Evolutionary conservation across 2,888 invertebrate genomes (phyloP).

Genomic region (Acrobasis consociella): DNA sequence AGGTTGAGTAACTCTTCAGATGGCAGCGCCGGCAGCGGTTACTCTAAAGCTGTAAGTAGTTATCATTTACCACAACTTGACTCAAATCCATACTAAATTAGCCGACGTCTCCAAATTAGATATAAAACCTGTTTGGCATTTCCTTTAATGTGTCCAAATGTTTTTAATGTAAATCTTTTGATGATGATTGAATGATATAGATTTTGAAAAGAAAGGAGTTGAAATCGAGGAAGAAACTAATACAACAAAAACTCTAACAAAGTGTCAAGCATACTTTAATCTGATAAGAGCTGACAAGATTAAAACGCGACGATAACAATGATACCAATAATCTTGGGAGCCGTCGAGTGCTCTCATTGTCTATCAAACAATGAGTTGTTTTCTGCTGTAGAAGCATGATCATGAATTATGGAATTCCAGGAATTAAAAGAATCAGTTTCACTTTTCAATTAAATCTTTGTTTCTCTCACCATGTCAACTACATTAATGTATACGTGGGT

Average conservation of each 20-base stretch:
- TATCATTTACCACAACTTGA: background rate
- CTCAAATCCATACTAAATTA: conserved; percentile 10
- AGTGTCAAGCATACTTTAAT: conserved; percentile 14
- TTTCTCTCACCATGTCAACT: background rate
- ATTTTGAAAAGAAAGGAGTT: background rate
- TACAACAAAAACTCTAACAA: background rate
- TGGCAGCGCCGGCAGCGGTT: conserved; percentile 78
- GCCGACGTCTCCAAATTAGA: background rate
- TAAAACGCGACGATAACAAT: conserved; percentile 6
- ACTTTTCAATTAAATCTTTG: background rate
- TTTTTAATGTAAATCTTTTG: background rate
- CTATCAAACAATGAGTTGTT: background rate
- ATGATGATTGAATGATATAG: background rate
- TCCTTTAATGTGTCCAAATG: background rate
- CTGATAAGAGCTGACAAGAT: conserved; percentile 21
- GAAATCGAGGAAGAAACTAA: background rate
- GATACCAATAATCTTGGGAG: conserved; percentile 15
- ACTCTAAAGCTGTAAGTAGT: conserved; percentile 76
- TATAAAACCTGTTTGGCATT: background rate
- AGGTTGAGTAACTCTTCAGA: conserved; percentile 79
- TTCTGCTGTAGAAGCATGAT: background rate
- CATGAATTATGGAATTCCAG: background rate
- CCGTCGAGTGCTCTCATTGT: conserved; percentile 9
- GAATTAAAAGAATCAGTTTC: background rate
- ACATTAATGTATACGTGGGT: too few species aligned